Evolutionary conservation across 2,113 vertebrate genomes (phyloP).

Genomic region (Callionymus lyra): DNA sequence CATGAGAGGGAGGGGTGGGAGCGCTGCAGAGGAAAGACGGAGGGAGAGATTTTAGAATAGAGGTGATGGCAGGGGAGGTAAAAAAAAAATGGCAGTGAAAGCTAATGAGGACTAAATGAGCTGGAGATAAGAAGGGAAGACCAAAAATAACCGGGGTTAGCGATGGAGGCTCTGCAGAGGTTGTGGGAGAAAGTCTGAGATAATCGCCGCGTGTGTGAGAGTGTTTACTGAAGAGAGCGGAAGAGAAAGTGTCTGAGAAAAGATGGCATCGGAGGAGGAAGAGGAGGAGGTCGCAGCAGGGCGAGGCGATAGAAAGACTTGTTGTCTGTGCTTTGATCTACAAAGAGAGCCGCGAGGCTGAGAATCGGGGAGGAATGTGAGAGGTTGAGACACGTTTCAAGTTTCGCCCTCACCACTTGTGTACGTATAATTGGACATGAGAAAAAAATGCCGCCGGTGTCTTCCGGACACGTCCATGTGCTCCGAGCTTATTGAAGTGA

Average conservation of each 20-base stretch:
- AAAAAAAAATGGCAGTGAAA: conserved; percentile 8
- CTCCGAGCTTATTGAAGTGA: too few relatives aligned
- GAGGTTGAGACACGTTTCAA: conserved; percentile 51
- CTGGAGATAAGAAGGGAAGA: background rate
- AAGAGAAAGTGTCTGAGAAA: conserved; percentile 29
- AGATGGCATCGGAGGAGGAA: conserved; percentile 30
- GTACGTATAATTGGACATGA: conserved; percentile 5
- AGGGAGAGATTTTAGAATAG: conserved; percentile 30
- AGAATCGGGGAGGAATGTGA: conserved; percentile 54
- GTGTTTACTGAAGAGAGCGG: conserved; percentile 11
- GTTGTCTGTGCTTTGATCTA: conserved; percentile 56
- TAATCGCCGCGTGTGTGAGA: background rate
- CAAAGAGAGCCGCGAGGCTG: conserved; percentile 44
- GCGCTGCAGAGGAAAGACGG: conserved; percentile 12
- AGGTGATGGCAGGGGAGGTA: conserved; percentile 23
- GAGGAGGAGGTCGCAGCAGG: conserved; percentile 23
- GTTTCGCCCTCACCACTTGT: conserved; percentile 32
- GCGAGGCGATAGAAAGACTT: conserved; percentile 33
- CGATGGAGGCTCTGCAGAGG: background rate
- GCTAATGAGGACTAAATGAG: conserved; percentile 9
- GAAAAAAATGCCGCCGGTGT: background rate
- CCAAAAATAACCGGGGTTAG: conserved; percentile 9
- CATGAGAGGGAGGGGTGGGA: conserved; percentile 46
- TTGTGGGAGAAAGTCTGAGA: conserved; percentile 5
- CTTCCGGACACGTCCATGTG: background rate